Evolutionary conservation across 2,888 invertebrate species (phyloP).

Genomic region (Zootermopsis nevadensis): DNA sequence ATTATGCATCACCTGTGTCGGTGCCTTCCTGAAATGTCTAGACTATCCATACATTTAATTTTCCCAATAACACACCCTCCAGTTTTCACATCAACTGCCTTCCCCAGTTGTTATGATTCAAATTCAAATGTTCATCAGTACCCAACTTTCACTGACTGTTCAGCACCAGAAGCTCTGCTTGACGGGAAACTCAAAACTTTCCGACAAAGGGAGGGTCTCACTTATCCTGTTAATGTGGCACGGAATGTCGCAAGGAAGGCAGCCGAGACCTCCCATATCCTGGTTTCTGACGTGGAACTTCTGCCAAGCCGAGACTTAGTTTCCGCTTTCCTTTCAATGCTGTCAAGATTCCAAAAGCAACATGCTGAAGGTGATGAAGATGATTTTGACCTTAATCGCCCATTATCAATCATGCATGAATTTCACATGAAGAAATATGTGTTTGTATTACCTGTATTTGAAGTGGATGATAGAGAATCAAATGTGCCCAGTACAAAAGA

Average conservation of each 20-base stretch:
- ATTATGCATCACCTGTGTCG: conserved; percentile 73
- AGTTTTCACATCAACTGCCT: conserved; percentile 2
- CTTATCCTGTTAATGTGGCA: conserved; percentile 79
- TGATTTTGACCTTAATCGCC: background rate
- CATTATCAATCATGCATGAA: conserved; percentile 37
- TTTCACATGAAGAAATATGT: conserved; percentile 59
- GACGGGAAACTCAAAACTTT: conserved; percentile 54
- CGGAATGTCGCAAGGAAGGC: conserved; percentile 76
- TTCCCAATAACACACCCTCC: conserved; percentile 71
- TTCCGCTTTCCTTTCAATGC: conserved; percentile 69
- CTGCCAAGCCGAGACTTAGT: conserved; percentile 75
- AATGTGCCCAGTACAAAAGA: conserved; percentile 73
- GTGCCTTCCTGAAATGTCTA: conserved; percentile 75
- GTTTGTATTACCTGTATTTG: conserved; percentile 79
- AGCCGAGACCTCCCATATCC: conserved; percentile 72
- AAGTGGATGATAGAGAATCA: conserved; percentile 70
- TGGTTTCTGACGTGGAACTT: conserved; percentile 79
- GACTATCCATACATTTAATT: conserved; percentile 76
- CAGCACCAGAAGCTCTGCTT: conserved; percentile 42
- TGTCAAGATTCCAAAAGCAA: conserved; percentile 66
- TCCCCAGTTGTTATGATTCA: background rate
- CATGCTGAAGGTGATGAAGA: conserved; percentile 52
- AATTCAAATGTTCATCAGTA: background rate
- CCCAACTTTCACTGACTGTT: conserved; percentile 46
- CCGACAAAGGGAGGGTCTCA: conserved; percentile 60